A percentile compares a stretch with the other conserved stretches of the same genome.
Evolutionary conservation across 2,113 vertebrate genomes (phyloP).

Genomic region (Nothocercus nigrocapillus): DNA sequence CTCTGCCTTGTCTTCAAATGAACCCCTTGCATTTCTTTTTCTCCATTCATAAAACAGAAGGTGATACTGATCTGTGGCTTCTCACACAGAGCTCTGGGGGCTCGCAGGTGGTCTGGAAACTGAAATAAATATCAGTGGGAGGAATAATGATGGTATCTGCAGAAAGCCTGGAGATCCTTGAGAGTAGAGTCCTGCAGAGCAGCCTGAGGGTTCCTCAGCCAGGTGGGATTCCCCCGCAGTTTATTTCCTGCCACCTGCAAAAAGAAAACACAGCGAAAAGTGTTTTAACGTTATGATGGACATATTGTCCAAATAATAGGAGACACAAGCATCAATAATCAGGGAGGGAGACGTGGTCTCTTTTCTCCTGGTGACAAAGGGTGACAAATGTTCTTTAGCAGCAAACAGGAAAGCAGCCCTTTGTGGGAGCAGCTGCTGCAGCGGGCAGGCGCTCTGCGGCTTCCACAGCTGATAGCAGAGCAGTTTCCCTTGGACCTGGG

Average conservation of each 20-base stretch:
- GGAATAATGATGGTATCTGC: slow-evolving; percentile 30
- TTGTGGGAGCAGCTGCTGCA: not conserved
- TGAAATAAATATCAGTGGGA: slow-evolving; percentile 27
- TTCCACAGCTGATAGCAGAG: not conserved
- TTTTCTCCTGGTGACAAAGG: not conserved
- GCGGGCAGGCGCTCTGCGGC: not conserved
- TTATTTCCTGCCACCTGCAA: slow-evolving; percentile 29
- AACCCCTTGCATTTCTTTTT: not conserved
- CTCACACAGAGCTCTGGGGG: slow-evolving; percentile 14
- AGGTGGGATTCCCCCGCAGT: slow-evolving; percentile 21
- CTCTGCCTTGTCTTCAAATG: not conserved
- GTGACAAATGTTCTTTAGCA: not conserved
- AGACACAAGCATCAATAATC: not conserved
- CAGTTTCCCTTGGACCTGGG: not conserved
- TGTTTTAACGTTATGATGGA: not conserved
- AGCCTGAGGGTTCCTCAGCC: slow-evolving; percentile 6
- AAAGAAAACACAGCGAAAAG: not conserved
- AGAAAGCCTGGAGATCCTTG: not conserved
- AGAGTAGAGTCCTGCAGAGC: not conserved
- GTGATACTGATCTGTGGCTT: not conserved
- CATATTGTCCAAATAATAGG: not conserved
- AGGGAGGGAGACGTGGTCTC: not conserved
- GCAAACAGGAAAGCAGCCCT: not conserved
- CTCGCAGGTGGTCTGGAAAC: slow-evolving; percentile 33
- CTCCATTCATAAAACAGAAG: not conserved